phyloP scores from a whole-genome alignment of 2,113 vertebrate species.

The Xenus cinereus region DNA sequence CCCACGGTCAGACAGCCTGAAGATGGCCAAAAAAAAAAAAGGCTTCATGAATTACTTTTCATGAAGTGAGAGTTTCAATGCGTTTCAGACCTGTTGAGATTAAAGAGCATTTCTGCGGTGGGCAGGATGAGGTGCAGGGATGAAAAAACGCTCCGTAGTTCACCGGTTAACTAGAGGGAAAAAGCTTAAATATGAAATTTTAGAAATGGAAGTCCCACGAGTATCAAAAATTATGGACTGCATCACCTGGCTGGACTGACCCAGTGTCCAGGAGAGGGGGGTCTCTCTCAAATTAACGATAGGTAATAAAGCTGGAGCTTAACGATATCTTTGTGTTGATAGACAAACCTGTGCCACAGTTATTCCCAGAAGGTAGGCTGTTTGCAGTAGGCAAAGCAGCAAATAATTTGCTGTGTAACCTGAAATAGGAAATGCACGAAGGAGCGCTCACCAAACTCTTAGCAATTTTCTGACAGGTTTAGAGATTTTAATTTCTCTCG shows the following conservation, averaged over 20 bases:
- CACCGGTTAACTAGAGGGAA: background rate
- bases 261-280: background rate
- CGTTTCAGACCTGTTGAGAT: background rate
- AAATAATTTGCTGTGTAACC: background rate
- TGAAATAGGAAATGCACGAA: background rate
- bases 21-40: background rate
- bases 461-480: background rate
- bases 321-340: background rate
- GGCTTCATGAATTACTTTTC: background rate
- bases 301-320: background rate
- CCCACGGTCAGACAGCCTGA: accelerated
- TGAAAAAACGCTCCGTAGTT: background rate
- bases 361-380: background rate
- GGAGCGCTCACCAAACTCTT: background rate
- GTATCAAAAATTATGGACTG: background rate
- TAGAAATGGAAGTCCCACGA: background rate
- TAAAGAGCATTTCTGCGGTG: background rate
- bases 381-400: background rate
- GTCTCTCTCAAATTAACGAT: background rate
- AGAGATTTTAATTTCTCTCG: background rate
- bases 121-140: background rate
- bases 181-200: background rate
- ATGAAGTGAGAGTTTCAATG: background rate
- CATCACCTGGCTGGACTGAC: background rate
- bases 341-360: accelerated